phyloP scores from a whole-genome alignment of 2,113 vertebrate genomes.

The Tautogolabrus adspersus region DNA sequence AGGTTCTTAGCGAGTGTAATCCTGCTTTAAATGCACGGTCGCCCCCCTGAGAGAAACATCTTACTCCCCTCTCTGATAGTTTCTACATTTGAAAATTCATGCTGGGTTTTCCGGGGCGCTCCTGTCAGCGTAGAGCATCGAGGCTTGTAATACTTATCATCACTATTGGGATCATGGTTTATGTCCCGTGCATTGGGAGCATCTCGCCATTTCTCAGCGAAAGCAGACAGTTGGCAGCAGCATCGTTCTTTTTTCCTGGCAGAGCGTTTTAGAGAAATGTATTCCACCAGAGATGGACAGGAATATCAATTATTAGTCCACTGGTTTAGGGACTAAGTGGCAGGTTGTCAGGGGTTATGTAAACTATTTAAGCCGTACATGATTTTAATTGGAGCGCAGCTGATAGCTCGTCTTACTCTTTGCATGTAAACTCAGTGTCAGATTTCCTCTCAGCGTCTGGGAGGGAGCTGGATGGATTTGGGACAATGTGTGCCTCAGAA shows the following conservation, averaged over 20 bases:
- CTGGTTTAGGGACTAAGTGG: slow-evolving; percentile 17
- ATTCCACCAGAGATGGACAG: slow-evolving; percentile 21
- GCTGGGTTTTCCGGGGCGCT: background rate
- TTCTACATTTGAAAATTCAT: background rate
- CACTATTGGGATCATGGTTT: background rate
- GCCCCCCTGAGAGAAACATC: background rate
- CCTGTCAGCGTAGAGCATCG: background rate
- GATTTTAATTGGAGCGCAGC: background rate
- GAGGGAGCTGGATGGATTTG: background rate
- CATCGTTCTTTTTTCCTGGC: slow-evolving; percentile 5
- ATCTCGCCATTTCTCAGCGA: slow-evolving; percentile 15
- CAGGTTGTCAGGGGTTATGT: slow-evolving; percentile 4
- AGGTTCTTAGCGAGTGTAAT: background rate
- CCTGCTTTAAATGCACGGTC: background rate
- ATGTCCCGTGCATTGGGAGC: slow-evolving; percentile 7
- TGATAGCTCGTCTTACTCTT: background rate
- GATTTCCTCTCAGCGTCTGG: background rate
- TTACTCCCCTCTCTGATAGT: background rate
- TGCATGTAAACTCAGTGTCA: background rate
- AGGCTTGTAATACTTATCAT: background rate
- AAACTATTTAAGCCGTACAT: slow-evolving; percentile 18
- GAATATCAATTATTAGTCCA: slow-evolving; percentile 39
- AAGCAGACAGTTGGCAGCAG: slow-evolving; percentile 15
- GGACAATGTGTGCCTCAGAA: background rate
- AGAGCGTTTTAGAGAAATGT: slow-evolving; percentile 23